A percentile compares a stretch with the other conserved stretches of the same genome.
Evolutionary conservation across 2,888 invertebrate genomes (phyloP).

Genomic region (Palloptera scutellata): DNA sequence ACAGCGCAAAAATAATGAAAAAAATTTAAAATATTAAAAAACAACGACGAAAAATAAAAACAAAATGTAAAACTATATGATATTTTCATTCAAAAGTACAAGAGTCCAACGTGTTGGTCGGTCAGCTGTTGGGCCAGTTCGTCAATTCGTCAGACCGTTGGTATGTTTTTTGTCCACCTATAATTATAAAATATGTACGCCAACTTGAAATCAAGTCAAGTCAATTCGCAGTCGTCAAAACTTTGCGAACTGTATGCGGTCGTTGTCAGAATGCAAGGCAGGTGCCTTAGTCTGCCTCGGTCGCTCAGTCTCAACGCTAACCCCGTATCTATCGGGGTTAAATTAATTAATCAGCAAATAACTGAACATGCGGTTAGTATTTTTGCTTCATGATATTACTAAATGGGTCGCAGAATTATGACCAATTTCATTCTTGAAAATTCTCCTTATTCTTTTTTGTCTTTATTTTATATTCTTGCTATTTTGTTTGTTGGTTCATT

Average conservation of each 20-base stretch:
- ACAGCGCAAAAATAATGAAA: conserved; percentile 24
- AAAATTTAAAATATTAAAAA: conserved; percentile 16
- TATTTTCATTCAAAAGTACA: conserved; percentile 35
- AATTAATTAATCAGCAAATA: conserved; percentile 13
- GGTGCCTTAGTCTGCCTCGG: background rate
- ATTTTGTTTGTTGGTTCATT: conserved; percentile 9
- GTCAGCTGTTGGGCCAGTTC: background rate
- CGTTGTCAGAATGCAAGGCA: background rate
- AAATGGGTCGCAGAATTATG: too few relatives aligned
- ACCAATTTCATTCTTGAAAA: too few relatives aligned
- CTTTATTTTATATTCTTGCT: background rate
- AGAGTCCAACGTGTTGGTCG: background rate
- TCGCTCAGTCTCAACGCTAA: background rate
- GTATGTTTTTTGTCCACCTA: background rate
- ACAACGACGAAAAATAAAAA: conserved; percentile 12
- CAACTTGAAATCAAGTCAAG: background rate
- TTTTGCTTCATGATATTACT: too few relatives aligned
- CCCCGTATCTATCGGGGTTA: background rate
- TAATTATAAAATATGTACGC: background rate
- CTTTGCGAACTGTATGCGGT: background rate
- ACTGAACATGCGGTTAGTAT: too few relatives aligned
- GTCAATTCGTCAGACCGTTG: background rate
- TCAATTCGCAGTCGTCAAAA: background rate
- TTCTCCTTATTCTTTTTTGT: background rate
- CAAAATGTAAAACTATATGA: conserved; percentile 19